phyloP scores from a whole-genome alignment of 2,113 vertebrate genomes.

The Toxotes chatareus region DNA sequence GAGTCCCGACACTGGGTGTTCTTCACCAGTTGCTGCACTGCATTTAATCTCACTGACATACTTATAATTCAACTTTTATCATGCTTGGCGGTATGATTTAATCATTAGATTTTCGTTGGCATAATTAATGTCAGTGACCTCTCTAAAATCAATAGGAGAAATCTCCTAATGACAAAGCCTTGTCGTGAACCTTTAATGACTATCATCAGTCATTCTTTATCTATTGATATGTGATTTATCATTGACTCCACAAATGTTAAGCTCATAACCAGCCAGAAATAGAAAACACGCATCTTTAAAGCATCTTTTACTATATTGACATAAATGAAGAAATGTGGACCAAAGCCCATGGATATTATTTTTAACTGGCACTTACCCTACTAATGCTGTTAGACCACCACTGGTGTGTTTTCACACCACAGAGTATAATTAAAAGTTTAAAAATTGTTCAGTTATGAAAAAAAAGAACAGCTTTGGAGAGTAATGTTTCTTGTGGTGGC shows the following conservation, averaged over 20 bases:
- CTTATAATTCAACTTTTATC: slow-evolving; percentile 63
- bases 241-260: slow-evolving; percentile 25
- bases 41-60: slow-evolving; percentile 48
- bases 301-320: not conserved
- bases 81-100: slow-evolving; percentile 54
- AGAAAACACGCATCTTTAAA: not conserved
- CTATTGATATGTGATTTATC: slow-evolving; percentile 67
- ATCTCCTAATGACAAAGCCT: slow-evolving; percentile 66
- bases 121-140: slow-evolving; percentile 72
- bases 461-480: not conserved
- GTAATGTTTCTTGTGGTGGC: not conserved
- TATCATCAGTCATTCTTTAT: slow-evolving; percentile 71
- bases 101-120: slow-evolving; percentile 58
- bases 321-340: slow-evolving; percentile 25
- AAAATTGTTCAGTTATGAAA: slow-evolving; percentile 63
- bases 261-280: slow-evolving; percentile 23
- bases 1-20: slow-evolving; percentile 12
- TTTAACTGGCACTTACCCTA: slow-evolving; percentile 39
- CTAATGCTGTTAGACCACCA: slow-evolving; percentile 42
- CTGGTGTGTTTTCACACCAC: slow-evolving; percentile 59
- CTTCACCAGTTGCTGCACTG: slow-evolving; percentile 24
- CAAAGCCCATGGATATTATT: slow-evolving; percentile 40
- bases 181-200: slow-evolving; percentile 66
- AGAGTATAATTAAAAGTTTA: slow-evolving; percentile 79
- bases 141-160: slow-evolving; percentile 69